Conservation (phyloP, 2,888 invertebrate species). For the Acanthoscelides obtectus region DNA sequence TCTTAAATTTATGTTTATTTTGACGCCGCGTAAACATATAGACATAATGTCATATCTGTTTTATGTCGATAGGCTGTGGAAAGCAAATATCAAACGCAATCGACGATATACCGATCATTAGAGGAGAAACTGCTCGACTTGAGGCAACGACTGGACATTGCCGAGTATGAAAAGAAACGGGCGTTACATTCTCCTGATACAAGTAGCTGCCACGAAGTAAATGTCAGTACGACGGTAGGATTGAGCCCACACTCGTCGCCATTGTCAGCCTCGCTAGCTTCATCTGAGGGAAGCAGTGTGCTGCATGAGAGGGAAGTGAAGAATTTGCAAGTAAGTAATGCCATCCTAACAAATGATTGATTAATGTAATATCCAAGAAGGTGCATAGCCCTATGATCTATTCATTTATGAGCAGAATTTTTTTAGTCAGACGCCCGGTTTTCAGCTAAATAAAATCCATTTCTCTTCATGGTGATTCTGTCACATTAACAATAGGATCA, state of each 20-base stretch:
- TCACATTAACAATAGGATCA: too few relatives aligned
- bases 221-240: slow-evolving; percentile 48
- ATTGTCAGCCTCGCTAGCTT: slow-evolving; percentile 59
- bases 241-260: slow-evolving; percentile 55
- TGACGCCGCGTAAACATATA: too few relatives aligned
- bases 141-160: slow-evolving; percentile 42
- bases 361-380: too few relatives aligned
- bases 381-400: too few relatives aligned
- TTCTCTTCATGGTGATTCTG: too few relatives aligned
- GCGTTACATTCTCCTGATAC: slow-evolving; percentile 43
- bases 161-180: background rate
- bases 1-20: too few relatives aligned
- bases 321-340: slow-evolving; percentile 55
- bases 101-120: slow-evolving; percentile 52
- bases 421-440: too few relatives aligned
- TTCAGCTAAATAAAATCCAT: too few relatives aligned
- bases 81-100: slow-evolving; percentile 55
- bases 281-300: slow-evolving; percentile 51
- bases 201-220: slow-evolving; percentile 52
- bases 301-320: slow-evolving; percentile 54
- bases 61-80: slow-evolving; percentile 51
- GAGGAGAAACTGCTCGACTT: slow-evolving; percentile 55
- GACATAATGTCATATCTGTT: too few relatives aligned
- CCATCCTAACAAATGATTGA: too few relatives aligned
- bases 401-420: too few relatives aligned